Evolutionary conservation across 1,140 invertebrate genomes (phyloP), one percentile per base, ranked within the genome.

Genomic region (Lethocerus indicus): DNA sequence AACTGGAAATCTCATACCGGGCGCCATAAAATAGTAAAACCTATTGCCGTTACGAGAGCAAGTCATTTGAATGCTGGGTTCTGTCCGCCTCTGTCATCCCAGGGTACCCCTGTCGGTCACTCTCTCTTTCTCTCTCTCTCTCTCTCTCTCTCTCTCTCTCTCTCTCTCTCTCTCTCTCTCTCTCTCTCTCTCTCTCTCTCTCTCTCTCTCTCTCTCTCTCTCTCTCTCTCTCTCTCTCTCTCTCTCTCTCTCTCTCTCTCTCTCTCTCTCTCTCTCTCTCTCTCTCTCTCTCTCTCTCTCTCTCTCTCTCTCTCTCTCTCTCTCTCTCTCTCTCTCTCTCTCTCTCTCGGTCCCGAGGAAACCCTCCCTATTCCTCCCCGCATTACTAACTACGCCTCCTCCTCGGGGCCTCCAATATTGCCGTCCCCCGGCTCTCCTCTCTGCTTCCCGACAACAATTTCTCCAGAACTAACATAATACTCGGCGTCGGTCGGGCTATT

Each of bases 221-320:
- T 32, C 37, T 39, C 24, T 48, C 29, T 35, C 32, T 26, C 37
- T 39, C 47, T 48, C 24, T 26, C 24, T 39, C 47, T 48, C 32
- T 39, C 24, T 32, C 47, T 48, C 32, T 35, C 21, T 35, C 27
- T 48, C 28, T 48, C 37, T 39, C 37, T 48, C 47, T 48, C 37
- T 23, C 37, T 48, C 47, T 48, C 37, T 39, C 37, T 48, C 47
- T 37, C 35, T 47, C 46, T 47, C 35, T 37, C 35, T 37, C 46
- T 47, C 24, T 39, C 37, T 32, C 32, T 37, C 32, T 39, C 24
- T 32, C 47, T 48, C 24, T 39, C 37, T 32, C 46, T 48, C 35
- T 37, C 35, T 37, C 47, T 48, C 24, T 39, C 24, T 37, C 37
- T 5, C 47, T 48, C 24, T 37, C 23, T 39, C 28, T 32, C 37